Evolutionary conservation across 1,140 invertebrate genomes (phyloP).

Genomic region (Glomeris maerens): DNA sequence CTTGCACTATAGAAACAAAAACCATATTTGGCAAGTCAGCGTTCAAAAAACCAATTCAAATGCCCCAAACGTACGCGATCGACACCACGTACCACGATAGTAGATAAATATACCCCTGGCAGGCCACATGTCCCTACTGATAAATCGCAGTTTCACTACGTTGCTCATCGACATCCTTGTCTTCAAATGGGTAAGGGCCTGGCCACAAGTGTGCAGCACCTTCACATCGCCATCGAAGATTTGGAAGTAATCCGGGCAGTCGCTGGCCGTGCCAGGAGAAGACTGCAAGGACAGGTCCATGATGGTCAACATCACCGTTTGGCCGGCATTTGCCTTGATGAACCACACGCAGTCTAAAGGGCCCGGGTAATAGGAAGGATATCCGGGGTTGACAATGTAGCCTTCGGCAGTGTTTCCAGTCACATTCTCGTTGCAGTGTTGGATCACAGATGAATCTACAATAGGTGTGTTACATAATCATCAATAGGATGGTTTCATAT

Average conservation of each 20-base stretch:
- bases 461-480: too few relatives aligned
- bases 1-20: conserved; percentile 32
- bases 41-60: background rate
- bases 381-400: conserved; percentile 44
- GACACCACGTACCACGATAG: conserved; percentile 36
- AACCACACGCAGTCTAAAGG: conserved; percentile 35
- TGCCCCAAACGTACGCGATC: background rate
- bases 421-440: background rate
- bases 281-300: conserved; percentile 43
- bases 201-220: conserved; percentile 33
- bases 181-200: conserved; percentile 25
- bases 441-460: too few relatives aligned
- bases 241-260: conserved; percentile 33
- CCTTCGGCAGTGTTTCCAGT: conserved; percentile 25
- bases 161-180: conserved; percentile 30
- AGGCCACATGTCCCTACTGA: conserved; percentile 34
- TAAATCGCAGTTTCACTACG: conserved; percentile 32
- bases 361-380: conserved; percentile 43
- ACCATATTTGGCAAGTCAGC: background rate
- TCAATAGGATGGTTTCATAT: too few relatives aligned
- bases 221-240: conserved; percentile 30
- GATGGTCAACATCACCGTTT: conserved; percentile 37
- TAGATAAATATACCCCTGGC: conserved; percentile 39
- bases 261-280: conserved; percentile 32
- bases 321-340: conserved; percentile 31